These are phyloP conservation scores for Chitala chitala DNA, from an alignment of 2,113 vertebrate genomes.

Conservation along the genomic window DNA sequence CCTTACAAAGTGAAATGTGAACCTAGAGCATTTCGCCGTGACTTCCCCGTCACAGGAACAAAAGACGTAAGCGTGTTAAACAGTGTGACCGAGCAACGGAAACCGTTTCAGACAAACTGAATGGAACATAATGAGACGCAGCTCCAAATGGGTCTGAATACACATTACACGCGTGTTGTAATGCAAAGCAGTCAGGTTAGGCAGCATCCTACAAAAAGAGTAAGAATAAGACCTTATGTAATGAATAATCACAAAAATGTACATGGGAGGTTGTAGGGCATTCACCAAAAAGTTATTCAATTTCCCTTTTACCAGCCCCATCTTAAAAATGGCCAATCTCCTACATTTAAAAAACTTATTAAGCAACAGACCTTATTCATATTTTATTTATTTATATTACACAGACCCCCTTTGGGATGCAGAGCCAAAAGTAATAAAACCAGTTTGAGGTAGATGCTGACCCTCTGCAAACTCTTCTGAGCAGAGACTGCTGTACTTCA, in stretches of 20 bases:
- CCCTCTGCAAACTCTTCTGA: no score
- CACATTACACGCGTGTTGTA: no score
- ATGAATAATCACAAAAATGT: no score
- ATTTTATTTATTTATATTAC: background rate
- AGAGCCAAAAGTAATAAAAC: background rate
- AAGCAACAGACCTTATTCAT: background rate
- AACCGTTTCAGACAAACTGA: background rate
- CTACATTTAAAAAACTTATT: background rate
- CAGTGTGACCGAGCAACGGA: background rate
- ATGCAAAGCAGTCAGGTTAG: no score
- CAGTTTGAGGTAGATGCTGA: background rate
- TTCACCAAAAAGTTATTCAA: no score
- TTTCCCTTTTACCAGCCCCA: no score
- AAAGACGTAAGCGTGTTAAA: background rate
- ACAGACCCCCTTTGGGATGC: background rate
- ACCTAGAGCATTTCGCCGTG: background rate
- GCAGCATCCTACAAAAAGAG: no score
- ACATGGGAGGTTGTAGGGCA: no score
- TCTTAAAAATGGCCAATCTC: background rate
- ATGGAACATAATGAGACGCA: background rate
- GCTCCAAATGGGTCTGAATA: no score
- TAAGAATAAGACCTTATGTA: no score
- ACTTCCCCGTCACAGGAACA: slow-evolving; percentile 6
- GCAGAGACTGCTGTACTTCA: no score
- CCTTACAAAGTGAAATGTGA: slow-evolving; percentile 10